Base-by-base conservation (phyloP, 2,797 vertebrate species). In the Sebastes matsubarae region DNA sequence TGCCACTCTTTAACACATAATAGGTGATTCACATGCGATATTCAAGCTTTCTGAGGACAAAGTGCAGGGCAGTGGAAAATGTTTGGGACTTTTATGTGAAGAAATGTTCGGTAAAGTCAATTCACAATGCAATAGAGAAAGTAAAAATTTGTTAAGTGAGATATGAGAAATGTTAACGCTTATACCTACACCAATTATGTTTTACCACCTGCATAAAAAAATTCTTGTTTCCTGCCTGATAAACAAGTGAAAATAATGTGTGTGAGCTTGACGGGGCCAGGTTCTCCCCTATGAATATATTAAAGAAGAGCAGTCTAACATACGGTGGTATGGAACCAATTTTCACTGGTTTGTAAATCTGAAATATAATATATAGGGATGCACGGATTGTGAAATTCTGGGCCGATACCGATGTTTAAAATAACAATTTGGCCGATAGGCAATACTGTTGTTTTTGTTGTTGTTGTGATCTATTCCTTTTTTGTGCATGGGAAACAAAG, bases 31-130 rank as follows among this genome's bases (percentile, higher is more conserved):
- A 82, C 88, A 66, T 64, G 67, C 54, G 42, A 46, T 34, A 50
- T 75, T 85, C 66, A 81, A 86, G 78, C 68, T 77, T 86, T 83
- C 60, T 75, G 75, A 71, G 68, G 67, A 78, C 69, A 86, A 87
- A 85, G 82, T 86, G 79, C 71, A 10, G 73, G 50, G 61, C 22
- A 60, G 50, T 12, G 59, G 72, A 57, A 81, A 79, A 75, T 42
- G 42, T 83, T 60, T 63, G 13, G 18, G 79, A 71, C 34, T 68
- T 67, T 14, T n/a, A 18, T 5, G 24, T n/a, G 52, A 75, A 50
- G 42, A 79, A 77, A 72, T 77, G 42, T 79, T 58, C 1, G 2
- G 16, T 42, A 22, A 46, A 46, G 58, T 64, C n/a, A 64, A 30
- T 27, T 84, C 27, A 59, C 18, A 63, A 29, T 6, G 32, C 20